A percentile compares a stretch with the other conserved stretches of the same genome.
These are phyloP conservation scores for Panurus biarmicus DNA, from an alignment of 2,113 vertebrate species.

Conservation along the genomic window DNA sequence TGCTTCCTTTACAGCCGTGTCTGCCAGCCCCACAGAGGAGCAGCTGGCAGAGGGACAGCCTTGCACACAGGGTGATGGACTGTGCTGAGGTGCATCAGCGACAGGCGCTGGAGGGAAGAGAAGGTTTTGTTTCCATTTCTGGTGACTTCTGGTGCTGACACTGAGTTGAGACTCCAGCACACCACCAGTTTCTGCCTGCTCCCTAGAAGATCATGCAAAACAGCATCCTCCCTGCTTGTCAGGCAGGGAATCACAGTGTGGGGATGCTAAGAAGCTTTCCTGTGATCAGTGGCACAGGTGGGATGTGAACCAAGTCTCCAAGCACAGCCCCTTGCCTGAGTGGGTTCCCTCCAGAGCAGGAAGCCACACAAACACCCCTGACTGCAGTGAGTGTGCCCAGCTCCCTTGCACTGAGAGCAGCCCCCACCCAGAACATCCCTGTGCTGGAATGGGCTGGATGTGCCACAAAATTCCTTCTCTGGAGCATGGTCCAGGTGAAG, in stretches of 20 bases:
- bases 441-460: fast-evolving
- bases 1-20: neutral
- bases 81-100: neutral
- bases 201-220: neutral
- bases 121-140: neutral
- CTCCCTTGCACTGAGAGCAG: neutral
- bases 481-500: fast-evolving
- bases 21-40: neutral
- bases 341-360: fast-evolving
- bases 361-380: neutral
- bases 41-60: neutral
- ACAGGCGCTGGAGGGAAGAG: neutral
- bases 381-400: neutral
- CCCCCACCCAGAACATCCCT: fast-evolving
- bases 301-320: neutral
- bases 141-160: neutral
- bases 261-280: neutral
- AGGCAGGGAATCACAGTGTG: neutral
- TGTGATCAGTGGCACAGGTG: neutral
- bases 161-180: neutral
- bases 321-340: neutral
- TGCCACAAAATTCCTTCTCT: neutral
- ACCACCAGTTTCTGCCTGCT: neutral
- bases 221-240: neutral
- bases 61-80: neutral